Conservation (phyloP, 2,797 vertebrate species). For the Muscicapa comitata region DNA sequence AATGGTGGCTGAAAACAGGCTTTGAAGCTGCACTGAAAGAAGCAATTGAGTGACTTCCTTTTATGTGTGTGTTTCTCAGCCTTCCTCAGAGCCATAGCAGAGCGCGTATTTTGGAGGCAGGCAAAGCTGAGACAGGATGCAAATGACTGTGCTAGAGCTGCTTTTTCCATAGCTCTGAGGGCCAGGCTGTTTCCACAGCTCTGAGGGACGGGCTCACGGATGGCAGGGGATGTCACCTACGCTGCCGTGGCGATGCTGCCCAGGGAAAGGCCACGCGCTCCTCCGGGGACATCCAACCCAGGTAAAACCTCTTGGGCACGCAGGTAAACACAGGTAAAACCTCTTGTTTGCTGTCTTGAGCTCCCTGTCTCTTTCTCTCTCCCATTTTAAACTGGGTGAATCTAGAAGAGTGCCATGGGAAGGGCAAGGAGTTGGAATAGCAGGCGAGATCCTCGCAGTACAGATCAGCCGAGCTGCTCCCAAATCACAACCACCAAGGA, state of each 20-base stretch:
- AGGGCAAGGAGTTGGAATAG: not conserved
- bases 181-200: not conserved
- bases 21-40: constrained; percentile 41
- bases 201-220: not conserved
- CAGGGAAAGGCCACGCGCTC: not conserved
- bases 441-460: not conserved
- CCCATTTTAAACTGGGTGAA: not conserved
- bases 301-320: not conserved
- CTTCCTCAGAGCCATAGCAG: constrained; percentile 3
- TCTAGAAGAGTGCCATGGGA: not conserved
- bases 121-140: constrained; percentile 10
- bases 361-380: not conserved
- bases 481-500: not conserved
- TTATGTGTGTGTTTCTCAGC: not conserved
- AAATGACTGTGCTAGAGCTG: not conserved
- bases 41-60: constrained; percentile 17
- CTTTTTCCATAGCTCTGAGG: not conserved
- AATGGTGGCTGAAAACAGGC: not conserved
- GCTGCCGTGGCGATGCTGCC: not conserved
- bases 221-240: constrained; percentile 26
- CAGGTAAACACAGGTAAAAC: constrained; percentile 19
- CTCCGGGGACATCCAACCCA: not conserved
- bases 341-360: not conserved
- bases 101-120: not conserved
- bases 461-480: not conserved